Evolutionary conservation across 2,888 invertebrate species (phyloP), one percentile per base, ranked within the genome.

Genomic region (Orthonychiurus folsomi): DNA sequence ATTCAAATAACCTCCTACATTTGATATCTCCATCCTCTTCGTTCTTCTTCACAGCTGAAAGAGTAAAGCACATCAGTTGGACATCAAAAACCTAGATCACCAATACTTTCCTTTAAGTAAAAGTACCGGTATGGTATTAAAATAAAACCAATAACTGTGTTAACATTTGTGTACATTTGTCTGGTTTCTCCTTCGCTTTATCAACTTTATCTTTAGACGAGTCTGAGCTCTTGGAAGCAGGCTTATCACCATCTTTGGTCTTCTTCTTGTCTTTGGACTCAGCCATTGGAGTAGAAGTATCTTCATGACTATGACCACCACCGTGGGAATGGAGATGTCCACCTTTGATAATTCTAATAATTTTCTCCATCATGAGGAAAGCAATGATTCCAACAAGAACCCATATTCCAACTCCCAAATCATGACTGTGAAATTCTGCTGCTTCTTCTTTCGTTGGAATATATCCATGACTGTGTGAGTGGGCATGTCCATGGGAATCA

Each of bases 1-100:
- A 79, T 99, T 99, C 67, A 99, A 81, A 77, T 96, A 99, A 1
- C 95, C 95, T 47, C 92, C 85, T 18, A 93, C 88, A n/a, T 78
- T 88, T 86, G 59, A 91, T 86, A 60, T 84, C 82, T 75, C 76
- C 60, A 65, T 52, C 56, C 62, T 61, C 56, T 56, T 53, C 62
- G 27, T 27, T 63, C 63, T 55, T 37, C 37, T 37, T 5, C 37
- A 37, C 37, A 37, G 9, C 37, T 37, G 37, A 37, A 37, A 37
- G 5, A 37, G 5, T 15, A 5, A 37, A 37, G 37, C 5, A 37
- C 15, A 37, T 5, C 37, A n/a, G n/a, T n/a, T n/a, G n/a, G n/a
- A n/a, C n/a, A n/a, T n/a, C n/a, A n/a, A n/a, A n/a, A n/a, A n/a
- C n/a, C n/a, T n/a, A n/a, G n/a, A n/a, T n/a, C n/a, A n/a, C n/a